These are phyloP conservation scores for Cyprinus carpio DNA, from an alignment of 2,113 vertebrate species.

Conservation along the genomic window DNA sequence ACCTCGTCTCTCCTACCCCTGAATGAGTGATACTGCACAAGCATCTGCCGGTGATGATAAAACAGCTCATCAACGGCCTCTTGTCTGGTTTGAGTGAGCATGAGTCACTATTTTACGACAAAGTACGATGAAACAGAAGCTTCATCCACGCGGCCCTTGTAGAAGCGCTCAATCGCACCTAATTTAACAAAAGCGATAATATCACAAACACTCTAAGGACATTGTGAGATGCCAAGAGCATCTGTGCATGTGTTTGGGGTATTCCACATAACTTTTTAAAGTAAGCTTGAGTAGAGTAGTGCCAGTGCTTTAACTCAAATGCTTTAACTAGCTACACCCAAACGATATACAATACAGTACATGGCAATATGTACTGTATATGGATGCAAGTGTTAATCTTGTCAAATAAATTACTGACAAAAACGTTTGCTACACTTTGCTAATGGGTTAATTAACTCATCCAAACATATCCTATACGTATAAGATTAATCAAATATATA, in stretches of 20 bases:
- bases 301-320: background rate
- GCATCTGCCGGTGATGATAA: conserved; percentile 26
- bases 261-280: background rate
- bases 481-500: too few species aligned
- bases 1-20: background rate
- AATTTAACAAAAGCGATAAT: conserved; percentile 22
- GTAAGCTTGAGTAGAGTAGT: background rate
- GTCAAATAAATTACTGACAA: background rate
- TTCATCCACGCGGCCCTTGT: background rate
- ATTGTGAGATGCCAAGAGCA: conserved; percentile 1
- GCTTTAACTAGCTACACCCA: background rate
- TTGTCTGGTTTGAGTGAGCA: conserved; percentile 10
- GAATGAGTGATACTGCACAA: conserved; percentile 1
- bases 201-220: background rate
- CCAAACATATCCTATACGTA: too few species aligned
- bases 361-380: background rate
- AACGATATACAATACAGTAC: background rate
- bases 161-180: background rate
- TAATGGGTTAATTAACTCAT: too few species aligned
- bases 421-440: too few species aligned
- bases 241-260: background rate
- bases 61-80: conserved; percentile 31
- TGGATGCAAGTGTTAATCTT: background rate
- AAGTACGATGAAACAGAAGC: conserved; percentile 15
- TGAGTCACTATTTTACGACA: conserved; percentile 19